Evolutionary conservation across 2,797 vertebrate genomes (phyloP).

Genomic region (Phalanger gymnotis): DNA sequence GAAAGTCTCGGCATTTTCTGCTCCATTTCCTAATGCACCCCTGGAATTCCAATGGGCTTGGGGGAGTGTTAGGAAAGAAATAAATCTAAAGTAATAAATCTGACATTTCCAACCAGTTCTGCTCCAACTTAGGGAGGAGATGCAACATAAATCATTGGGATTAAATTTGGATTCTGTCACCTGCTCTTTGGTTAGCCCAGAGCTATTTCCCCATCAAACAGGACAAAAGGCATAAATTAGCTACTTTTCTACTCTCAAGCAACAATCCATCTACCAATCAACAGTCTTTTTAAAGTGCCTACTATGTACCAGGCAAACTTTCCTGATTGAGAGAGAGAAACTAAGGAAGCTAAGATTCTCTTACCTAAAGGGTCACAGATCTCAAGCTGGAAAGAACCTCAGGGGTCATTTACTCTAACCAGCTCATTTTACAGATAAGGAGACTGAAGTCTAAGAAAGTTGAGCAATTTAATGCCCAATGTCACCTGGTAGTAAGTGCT

Average conservation of each 20-base stretch:
- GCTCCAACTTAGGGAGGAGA: conserved; percentile 24
- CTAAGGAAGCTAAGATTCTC: not conserved
- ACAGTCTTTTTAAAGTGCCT: not conserved
- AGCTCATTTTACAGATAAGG: not conserved
- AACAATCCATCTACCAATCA: not conserved
- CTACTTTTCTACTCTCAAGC: not conserved
- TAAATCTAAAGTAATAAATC: conserved; percentile 63
- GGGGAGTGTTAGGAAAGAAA: conserved; percentile 45
- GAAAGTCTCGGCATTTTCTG: conserved; percentile 56
- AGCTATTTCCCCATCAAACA: conserved; percentile 11
- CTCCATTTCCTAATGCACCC: conserved; percentile 65
- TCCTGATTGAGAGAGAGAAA: not conserved
- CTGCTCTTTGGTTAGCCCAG: not conserved
- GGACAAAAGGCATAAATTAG: conserved; percentile 18
- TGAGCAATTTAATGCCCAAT: not conserved
- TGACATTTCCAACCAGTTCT: conserved; percentile 21
- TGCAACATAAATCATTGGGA: conserved; percentile 41
- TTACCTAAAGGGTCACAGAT: not conserved
- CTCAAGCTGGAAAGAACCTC: not conserved
- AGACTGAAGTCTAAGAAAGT: not conserved
- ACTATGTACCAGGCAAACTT: not conserved
- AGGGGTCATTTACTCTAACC: not conserved
- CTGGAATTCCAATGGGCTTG: conserved; percentile 70
- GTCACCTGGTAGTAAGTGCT: not conserved
- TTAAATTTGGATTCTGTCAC: not conserved